phyloP scores from a whole-genome alignment of 1,140 invertebrate genomes.

The Caenorhabditis inopinata region DNA sequence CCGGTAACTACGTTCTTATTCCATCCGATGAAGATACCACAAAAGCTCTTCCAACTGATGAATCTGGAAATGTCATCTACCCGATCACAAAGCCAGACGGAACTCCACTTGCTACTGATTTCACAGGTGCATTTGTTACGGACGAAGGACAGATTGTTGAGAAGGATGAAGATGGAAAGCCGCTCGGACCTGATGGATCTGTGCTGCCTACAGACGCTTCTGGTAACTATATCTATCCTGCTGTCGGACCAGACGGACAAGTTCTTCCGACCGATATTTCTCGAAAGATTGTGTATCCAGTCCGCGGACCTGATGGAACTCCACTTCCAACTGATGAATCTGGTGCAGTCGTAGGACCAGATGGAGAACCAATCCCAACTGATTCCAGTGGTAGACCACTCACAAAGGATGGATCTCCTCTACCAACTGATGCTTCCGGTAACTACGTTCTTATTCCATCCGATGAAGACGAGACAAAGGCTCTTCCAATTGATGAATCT shows the following conservation, averaged over 20 bases:
- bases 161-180: constrained; percentile 35
- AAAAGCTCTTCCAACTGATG: constrained; percentile 6
- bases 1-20: not conserved
- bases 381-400: too few species aligned
- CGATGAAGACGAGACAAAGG: too few species aligned
- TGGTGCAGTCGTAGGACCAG: too few species aligned
- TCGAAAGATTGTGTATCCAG: not conserved
- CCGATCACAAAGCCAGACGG: constrained; percentile 19
- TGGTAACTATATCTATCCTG: constrained; percentile 35
- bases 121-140: not conserved
- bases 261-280: constrained; percentile 24
- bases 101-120: constrained; percentile 22
- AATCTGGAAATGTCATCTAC: not conserved
- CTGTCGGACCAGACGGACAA: constrained; percentile 34
- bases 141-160: not conserved
- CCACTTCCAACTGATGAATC: constrained; percentile 19
- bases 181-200: constrained; percentile 25
- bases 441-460: too few species aligned
- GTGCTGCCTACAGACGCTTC: too few species aligned
- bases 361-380: too few species aligned
- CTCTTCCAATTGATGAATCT: too few species aligned
- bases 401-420: too few species aligned
- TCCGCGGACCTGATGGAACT: constrained; percentile 24
- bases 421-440: too few species aligned
- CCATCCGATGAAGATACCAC: not conserved